Evolutionary conservation across 2,113 vertebrate genomes (phyloP).

Genomic region (Castor canadensis): DNA sequence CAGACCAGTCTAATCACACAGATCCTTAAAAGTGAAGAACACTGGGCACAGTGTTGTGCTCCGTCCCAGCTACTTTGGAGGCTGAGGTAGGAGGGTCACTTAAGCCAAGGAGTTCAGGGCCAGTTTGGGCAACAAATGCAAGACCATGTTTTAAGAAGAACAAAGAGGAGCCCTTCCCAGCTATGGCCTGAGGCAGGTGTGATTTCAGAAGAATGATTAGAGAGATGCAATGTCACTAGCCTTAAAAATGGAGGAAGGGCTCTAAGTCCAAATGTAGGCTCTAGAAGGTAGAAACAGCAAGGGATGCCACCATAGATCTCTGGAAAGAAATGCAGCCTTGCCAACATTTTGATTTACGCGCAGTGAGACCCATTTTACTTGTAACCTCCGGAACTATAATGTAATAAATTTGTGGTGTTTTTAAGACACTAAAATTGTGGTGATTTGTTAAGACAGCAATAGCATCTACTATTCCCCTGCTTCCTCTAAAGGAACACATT

Average conservation of each 20-base stretch:
- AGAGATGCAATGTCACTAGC: accelerated
- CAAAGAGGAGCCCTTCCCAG: neutral
- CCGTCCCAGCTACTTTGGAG: neutral
- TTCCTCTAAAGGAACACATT: neutral
- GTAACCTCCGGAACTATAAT: neutral
- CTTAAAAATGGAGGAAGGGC: neutral
- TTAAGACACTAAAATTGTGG: neutral
- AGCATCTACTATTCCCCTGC: too few relatives aligned
- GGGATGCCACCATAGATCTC: neutral
- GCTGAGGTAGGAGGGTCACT: neutral
- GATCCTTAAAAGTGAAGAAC: neutral
- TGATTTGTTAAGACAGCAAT: neutral
- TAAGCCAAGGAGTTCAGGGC: too few relatives aligned
- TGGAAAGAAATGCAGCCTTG: neutral
- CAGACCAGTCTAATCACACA: neutral
- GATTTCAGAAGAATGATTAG: neutral
- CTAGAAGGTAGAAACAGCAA: neutral
- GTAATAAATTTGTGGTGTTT: neutral
- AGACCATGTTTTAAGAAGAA: neutral
- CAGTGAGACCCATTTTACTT: neutral
- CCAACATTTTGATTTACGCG: neutral
- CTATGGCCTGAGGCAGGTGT: neutral
- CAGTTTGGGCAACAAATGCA: neutral
- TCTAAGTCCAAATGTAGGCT: neutral
- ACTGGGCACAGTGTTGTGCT: neutral